Evolutionary conservation across 2,797 vertebrate genomes (phyloP), one percentile per base, ranked within the genome.

Genomic region (Sebastes hopkinsi): DNA sequence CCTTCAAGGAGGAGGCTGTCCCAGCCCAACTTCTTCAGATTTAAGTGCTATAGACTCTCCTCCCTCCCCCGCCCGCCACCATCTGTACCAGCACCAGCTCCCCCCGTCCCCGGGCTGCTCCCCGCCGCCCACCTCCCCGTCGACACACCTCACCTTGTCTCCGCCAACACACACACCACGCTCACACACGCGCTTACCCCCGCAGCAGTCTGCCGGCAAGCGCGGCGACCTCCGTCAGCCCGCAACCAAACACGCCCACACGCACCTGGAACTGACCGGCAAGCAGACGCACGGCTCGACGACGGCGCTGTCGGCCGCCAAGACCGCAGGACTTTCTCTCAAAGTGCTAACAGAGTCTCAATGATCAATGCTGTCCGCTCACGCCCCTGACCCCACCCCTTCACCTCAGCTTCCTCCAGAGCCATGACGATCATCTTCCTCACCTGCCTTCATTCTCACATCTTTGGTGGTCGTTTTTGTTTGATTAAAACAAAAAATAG

Each of bases 21-120:
- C 96, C 97, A 98, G 97, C 95, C 97, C 98, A 96, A 87, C 97
- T 97, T 99, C 98, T 98, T 98, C 97, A 96, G 97, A 99, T 98
- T 96, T 98, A 97, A 98, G 98, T 97, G 96, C 97, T 97, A 96
- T 98, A 97, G 97, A 98, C 96, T 98, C 97, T 85, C 97, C 97
- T 89, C 89, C 94, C 34, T 96, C 97, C 93, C 94, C 81, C 13
- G 14, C 87, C 77, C 67, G 66, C 84, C 88, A 77, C 72, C 89
- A 66, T 54, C 92, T 86, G 55, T 85, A 87, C 84, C 87, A 80
- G 74, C 86, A 72, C 81, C 85, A 77, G 67, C 80, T 38, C 4
- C 82, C 83, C 64, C 73, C 65, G 11, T 85, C 89, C 82, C 88
- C 90, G 0, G 85, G 88, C 87, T 79, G 84, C 82, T 90, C 84